Evolutionary conservation across 2,797 vertebrate genomes (phyloP), one percentile per base, ranked within the genome.

Genomic region (Emydoidea blandingii): DNA sequence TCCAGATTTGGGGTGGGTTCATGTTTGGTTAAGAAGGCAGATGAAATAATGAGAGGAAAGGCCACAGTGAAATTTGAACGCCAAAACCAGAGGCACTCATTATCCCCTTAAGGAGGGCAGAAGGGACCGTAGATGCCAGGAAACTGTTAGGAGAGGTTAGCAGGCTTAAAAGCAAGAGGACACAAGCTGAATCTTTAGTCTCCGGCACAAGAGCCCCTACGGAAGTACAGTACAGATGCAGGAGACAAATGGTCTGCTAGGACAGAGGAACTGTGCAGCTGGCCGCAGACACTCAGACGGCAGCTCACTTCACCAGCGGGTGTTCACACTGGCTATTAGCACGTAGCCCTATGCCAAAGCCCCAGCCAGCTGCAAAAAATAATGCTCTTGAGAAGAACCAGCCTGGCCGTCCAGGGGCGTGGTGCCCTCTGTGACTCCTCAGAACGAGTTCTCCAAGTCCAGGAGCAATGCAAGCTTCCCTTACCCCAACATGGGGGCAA

Each of bases 261-360:
- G 47, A 10, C 11, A n/a, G 34, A 37, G n/a, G 54, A 4, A 44
- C 49, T 65, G 49, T 25, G 19, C 56, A n/a, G 5, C 14, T 41
- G 50, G 29, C 62, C 52, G 50, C 27, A n/a, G 12, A 56, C n/a
- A 14, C 47, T 79, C 44, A 0, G 0, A 76, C 0, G 2, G 29
- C 76, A 59, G 47, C 18, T 83, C 47, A 15, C n/a, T 41, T 76
- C 25, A 72, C 52, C 49, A 76, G 27, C 82, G 37, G 25, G 56
- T 57, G 4, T 57, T 57, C 56, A 57, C 56, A 27, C 37, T 41
- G 79, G 27, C 37, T 82, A 31, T 27, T 57, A 8, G 10, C n/a
- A 15, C 9, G 8, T 65, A 78, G 57, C 27, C 34, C 65, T 49
- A 31, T 86, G 19, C 21, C 56, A 78, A 53, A 79, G 25, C 12